Evolutionary conservation across 2,888 invertebrate species (phyloP).

Genomic region (Amblyteles armatorius): DNA sequence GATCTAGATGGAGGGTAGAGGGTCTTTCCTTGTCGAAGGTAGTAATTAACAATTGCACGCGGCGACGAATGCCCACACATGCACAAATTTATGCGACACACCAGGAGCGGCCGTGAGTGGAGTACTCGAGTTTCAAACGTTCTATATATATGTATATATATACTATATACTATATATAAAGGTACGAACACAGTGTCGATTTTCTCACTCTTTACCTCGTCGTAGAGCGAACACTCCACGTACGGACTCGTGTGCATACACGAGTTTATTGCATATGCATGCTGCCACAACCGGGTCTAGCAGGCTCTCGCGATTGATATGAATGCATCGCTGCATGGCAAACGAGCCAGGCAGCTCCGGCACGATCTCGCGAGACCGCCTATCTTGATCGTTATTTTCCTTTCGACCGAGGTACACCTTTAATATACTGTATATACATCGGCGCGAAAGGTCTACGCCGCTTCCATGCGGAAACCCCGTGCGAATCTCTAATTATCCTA

Average conservation of each 20-base stretch:
- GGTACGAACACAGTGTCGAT: slow-evolving; percentile 26
- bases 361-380: slow-evolving; percentile 63
- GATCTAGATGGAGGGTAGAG: slow-evolving; percentile 34
- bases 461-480: slow-evolving; percentile 74
- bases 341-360: slow-evolving; percentile 75
- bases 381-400: slow-evolving; percentile 80
- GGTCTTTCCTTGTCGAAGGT: slow-evolving; percentile 67
- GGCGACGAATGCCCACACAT: slow-evolving; percentile 77
- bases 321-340: slow-evolving; percentile 83
- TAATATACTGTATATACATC: slow-evolving; percentile 39
- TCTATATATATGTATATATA: slow-evolving; percentile 46
- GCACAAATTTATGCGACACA: slow-evolving; percentile 80
- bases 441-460: slow-evolving; percentile 73
- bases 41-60: slow-evolving; percentile 80
- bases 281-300: slow-evolving; percentile 61
- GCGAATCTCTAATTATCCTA: slow-evolving; percentile 72
- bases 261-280: slow-evolving; percentile 80
- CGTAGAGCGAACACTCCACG: slow-evolving; percentile 11
- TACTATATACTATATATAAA: slow-evolving; percentile 56
- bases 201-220: slow-evolving; percentile 35
- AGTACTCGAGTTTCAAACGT: slow-evolving; percentile 46
- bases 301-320: slow-evolving; percentile 79
- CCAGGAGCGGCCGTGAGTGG: slow-evolving; percentile 60
- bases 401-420: slow-evolving; percentile 69
- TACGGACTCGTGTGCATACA: slow-evolving; percentile 41